Percentiles rank a stretch among this genome's conserved stretches.
These are phyloP conservation scores for Isoperla grammatica DNA, from an alignment of 2,888 invertebrate species.

Conservation along the genomic window DNA sequence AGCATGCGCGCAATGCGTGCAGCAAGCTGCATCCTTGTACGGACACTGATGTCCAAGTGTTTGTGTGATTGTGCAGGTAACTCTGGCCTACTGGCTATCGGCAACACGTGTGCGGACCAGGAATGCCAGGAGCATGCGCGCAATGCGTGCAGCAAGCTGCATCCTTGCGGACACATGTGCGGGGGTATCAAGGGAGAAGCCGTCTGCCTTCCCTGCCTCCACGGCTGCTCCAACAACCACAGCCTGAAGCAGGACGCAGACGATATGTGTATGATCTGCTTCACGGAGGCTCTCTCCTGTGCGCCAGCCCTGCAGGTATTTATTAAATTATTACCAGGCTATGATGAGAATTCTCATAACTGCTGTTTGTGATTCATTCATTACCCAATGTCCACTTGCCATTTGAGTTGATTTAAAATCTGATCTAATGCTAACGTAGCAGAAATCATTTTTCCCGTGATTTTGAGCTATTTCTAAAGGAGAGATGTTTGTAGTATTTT, in stretches of 20 bases:
- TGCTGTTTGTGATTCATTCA: no score
- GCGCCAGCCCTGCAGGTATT: constrained; percentile 88
- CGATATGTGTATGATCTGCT: constrained; percentile 99
- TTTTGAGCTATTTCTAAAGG: no score
- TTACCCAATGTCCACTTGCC: no score
- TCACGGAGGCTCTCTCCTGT: constrained; percentile 92
- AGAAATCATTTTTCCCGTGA: no score
- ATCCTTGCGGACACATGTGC: constrained; percentile 87
- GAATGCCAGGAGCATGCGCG: constrained; percentile 86
- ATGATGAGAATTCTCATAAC: no score
- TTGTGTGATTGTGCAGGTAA: constrained; percentile 30
- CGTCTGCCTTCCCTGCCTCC: constrained; percentile 83
- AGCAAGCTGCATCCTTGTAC: constrained; percentile 72
- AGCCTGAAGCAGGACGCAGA: constrained; percentile 89
- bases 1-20: constrained; percentile 77
- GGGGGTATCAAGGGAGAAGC: constrained; percentile 85
- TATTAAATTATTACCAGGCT: no score
- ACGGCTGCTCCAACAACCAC: constrained; percentile 61
- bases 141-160: constrained; percentile 75
- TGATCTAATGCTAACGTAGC: no score
- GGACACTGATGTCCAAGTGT: no score
- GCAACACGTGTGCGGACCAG: constrained; percentile 88
- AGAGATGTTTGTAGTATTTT: no score
- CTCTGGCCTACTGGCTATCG: constrained; percentile 6
- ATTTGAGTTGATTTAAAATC: no score